Base-by-base conservation (phyloP, 1,140 invertebrate genomes). In the Heterodera carotae region DNA sequence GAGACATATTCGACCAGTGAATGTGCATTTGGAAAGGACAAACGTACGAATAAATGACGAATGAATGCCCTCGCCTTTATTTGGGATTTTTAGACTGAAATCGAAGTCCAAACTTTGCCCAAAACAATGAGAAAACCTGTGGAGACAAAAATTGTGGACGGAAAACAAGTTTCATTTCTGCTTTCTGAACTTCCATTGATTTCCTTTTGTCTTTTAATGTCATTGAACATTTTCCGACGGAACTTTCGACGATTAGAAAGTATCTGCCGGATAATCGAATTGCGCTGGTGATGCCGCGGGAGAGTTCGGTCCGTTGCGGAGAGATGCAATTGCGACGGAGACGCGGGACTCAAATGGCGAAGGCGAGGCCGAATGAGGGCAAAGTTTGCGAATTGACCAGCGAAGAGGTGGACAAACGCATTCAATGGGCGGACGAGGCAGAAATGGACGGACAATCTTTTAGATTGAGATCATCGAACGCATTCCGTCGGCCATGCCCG, bases 61-160 rank as follows among this genome's bases (percentile, higher is more conserved):
- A 25, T 31, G 8, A 34, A 71, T 53, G 62, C 22, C 18, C 34
- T 75, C 10, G 25, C 0, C 72, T n/a, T 53, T 56, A n/a, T 59
- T 7, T 33, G 36, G 25, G 22, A n/a, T 25, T 27, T 77, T 73
- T 67, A 78, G 77, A 31, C 60, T 1, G 48, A 43, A n/a, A 53
- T 78, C 29, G 77, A 78, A 68, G 53, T 78, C 15, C 77, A 75
- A 77, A 78, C 77, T 48, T 36, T 78, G 48, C 77, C 77, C 12
- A 78, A 68, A 43, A 62, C 67, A 31, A 22, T 60, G 33, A 62
- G 77, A 31, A 27, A 66, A 48, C 48, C 56, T 12, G 72, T 64
- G 5, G 48, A 36, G n/a, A 78, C 77, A n/a, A 43, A 76, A 39
- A 76, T 78, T 66, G 59, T 67, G 10, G 67, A 78, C 59, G 77